Conservation (phyloP, 2,797 vertebrate species). For the Enoplosus armatus region DNA sequence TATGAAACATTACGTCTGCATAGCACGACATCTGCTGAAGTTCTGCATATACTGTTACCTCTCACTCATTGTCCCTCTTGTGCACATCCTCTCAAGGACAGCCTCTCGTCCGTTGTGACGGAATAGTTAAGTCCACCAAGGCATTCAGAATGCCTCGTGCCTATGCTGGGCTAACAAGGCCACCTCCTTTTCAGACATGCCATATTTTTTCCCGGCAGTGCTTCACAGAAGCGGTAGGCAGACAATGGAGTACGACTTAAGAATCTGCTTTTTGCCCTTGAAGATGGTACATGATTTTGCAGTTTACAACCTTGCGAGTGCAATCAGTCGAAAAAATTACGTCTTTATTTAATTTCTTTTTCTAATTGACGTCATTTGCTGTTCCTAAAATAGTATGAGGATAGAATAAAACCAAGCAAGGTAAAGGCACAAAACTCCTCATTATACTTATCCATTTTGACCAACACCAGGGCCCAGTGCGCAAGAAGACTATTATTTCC, state of each 20-base stretch:
- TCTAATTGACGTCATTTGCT: slow-evolving; percentile 36
- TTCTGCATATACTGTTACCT: slow-evolving; percentile 29
- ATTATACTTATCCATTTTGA: slow-evolving; percentile 36
- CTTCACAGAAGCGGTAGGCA: slow-evolving; percentile 16
- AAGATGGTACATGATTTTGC: slow-evolving; percentile 27
- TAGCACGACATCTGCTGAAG: not conserved
- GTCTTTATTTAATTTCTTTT: not conserved
- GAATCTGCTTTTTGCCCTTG: slow-evolving; percentile 56
- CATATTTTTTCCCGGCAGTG: slow-evolving; percentile 32
- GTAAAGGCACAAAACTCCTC: slow-evolving; percentile 35
- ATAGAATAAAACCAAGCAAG: slow-evolving; percentile 30
- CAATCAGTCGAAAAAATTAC: too few relatives aligned
- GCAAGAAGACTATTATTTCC: slow-evolving; percentile 32
- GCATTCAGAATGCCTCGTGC: slow-evolving; percentile 57
- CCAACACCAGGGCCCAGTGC: slow-evolving; percentile 13
- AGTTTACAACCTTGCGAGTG: slow-evolving; percentile 17
- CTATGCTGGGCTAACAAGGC: slow-evolving; percentile 65
- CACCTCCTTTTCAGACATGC: slow-evolving; percentile 58
- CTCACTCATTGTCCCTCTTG: slow-evolving; percentile 41
- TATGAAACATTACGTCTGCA: not conserved
- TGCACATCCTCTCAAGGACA: slow-evolving; percentile 57
- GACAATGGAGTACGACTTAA: slow-evolving; percentile 48
- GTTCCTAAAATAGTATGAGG: slow-evolving; percentile 39
- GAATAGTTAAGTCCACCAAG: slow-evolving; percentile 50
- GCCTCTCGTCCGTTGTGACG: slow-evolving; percentile 42